These are phyloP conservation scores for Pelagia noctiluca DNA, from an alignment of 30 jellyfish, hydroid and myxozoan species.

Conservation along the genomic window DNA sequence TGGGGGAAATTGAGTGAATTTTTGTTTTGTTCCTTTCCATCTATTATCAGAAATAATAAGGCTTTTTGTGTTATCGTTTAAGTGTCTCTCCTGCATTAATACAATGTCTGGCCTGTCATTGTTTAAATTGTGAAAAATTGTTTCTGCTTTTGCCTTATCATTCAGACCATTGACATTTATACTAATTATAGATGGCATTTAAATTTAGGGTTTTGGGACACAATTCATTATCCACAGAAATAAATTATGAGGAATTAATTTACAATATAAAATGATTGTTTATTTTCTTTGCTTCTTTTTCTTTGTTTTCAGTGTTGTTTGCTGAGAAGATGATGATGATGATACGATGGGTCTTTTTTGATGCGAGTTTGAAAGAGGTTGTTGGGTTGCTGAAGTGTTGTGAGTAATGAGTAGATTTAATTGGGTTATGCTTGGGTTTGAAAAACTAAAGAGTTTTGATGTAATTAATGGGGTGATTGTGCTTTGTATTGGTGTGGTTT, in stretches of 20 bases:
- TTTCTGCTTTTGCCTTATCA: neutral
- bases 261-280: neutral
- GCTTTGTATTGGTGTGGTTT: neutral
- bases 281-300: neutral
- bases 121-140: neutral
- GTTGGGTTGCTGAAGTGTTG: neutral
- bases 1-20: neutral
- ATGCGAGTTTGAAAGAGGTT: neutral
- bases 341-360: neutral
- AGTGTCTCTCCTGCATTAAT: neutral
- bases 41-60: neutral
- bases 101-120: neutral
- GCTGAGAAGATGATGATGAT: neutral
- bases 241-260: neutral
- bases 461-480: neutral
- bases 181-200: neutral
- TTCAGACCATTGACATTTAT: neutral
- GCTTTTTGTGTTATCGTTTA: neutral
- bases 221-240: neutral
- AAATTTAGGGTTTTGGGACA: neutral
- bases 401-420: neutral
- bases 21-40: neutral
- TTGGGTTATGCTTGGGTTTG: neutral
- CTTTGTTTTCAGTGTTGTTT: neutral
- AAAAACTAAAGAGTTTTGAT: neutral